Evolutionary conservation across 2,888 invertebrate species (phyloP), one percentile per base, ranked within the genome.

Genomic region (Drosophila gaucha): DNA sequence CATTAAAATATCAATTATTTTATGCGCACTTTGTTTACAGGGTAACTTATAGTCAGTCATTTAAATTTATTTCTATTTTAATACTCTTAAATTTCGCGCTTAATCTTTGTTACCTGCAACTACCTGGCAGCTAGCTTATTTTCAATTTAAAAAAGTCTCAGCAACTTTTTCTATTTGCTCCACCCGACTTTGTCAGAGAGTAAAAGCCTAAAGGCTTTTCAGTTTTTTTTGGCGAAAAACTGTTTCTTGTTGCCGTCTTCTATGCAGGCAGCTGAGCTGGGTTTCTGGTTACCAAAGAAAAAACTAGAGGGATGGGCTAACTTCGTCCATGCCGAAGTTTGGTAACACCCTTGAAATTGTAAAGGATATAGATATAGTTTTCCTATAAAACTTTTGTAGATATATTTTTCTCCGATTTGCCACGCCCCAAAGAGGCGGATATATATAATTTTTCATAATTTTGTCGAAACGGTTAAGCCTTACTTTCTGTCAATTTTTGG

Each of bases 131-230:
- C 67, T 65, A 70, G 59, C 67, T 79, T 80, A 65, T 67, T 86
- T 86, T 76, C 67, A 86, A 83, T 86, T 71, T 79, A 41, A 72
- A 65, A 41, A 75, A 62, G 55, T 75, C 38, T 52, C 52, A 39
- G 20, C 60, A 79, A 86, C 72, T 79, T 86, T 76, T 86, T 86
- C 72, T 66, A 86, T 83, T 71, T 79, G 39, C 47, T 12, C 31
- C 18, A 41, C 55, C 50, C 31, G 70, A 63, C 44, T 58, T 55
- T 46, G 46, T 2, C 30, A 39, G 43, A 52, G 35, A 43, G 62
- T 18, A 20, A 46, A 31, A 31, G 46, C 76, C 77, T 79, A 44
- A 43, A 79, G 79, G 65, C 65, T 83, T 74, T 57, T 30, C 26
- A 31, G 30, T 49, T 20, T 22, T 14, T n/a, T n/a, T 6, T 14